Conservation (phyloP, 2,113 vertebrate species). For the Lagopus leucura region DNA sequence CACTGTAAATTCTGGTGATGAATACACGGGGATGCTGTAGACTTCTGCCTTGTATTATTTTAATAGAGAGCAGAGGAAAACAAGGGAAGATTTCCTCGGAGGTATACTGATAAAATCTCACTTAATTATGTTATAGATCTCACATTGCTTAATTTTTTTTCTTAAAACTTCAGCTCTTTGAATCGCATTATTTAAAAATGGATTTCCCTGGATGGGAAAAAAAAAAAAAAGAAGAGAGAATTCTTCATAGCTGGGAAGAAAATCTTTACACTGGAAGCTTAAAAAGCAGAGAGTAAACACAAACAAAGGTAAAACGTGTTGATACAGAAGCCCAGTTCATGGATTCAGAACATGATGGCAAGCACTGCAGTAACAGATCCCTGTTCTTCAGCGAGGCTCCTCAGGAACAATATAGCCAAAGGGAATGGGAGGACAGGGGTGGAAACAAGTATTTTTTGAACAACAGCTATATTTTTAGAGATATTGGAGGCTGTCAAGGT, state of each 20-base stretch:
- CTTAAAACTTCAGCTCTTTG: not conserved
- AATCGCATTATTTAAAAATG: not conserved
- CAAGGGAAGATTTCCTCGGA: not conserved
- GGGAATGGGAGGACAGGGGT: not conserved
- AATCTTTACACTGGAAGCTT: not conserved
- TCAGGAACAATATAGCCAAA: not conserved
- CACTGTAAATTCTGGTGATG: not conserved
- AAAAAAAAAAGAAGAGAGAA: not conserved
- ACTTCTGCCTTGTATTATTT: not conserved
- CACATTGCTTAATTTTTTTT: not conserved
- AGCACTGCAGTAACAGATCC: not conserved
- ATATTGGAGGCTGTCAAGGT: not conserved
- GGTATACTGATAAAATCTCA: not conserved
- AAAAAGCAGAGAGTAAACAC: not conserved
- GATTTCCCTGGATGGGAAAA: not conserved
- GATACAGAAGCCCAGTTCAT: not conserved
- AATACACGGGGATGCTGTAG: not conserved
- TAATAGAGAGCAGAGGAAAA: not conserved
- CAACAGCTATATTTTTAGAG: not conserved
- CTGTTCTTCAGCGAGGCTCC: fast-evolving
- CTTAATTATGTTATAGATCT: slow-evolving; percentile 2
- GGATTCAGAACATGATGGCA: not conserved
- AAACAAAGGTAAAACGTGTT: not conserved
- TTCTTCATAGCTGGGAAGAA: not conserved
- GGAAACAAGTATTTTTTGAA: not conserved